A percentile compares a stretch with the other conserved stretches of the same genome.
Evolutionary conservation across 2,113 vertebrate genomes (phyloP).

Genomic region (Anser cygnoides): DNA sequence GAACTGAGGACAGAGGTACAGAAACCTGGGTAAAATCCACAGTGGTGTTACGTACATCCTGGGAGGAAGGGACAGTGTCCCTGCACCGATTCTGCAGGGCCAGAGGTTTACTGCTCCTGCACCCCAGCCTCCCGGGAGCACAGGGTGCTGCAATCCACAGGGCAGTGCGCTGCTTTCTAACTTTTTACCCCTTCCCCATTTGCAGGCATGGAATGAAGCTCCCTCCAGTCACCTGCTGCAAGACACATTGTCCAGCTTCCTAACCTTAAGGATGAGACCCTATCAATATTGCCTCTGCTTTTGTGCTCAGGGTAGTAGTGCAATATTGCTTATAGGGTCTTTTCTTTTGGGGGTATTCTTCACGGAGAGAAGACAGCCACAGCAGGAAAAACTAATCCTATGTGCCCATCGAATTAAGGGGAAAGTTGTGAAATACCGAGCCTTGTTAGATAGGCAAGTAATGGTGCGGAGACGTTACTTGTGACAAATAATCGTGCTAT

Average conservation of each 20-base stretch:
- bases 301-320: constrained; percentile 89
- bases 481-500: constrained; percentile 38
- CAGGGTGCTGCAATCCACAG: background rate
- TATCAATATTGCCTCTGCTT: constrained; percentile 97
- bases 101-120: background rate
- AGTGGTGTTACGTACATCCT: background rate
- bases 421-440: constrained; percentile 30
- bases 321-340: constrained; percentile 99
- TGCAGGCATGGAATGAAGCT: constrained; percentile 72
- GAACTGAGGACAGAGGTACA: background rate
- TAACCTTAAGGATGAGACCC: constrained; percentile 86
- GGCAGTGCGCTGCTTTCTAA: constrained; percentile 61
- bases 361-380: constrained; percentile 51
- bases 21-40: background rate
- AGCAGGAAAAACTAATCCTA: constrained; percentile 42
- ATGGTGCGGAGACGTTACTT: constrained; percentile 19
- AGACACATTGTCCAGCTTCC: constrained; percentile 62
- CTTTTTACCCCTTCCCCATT: constrained; percentile 68
- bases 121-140: background rate
- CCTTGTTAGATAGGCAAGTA: constrained; percentile 33
- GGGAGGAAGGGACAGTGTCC: background rate
- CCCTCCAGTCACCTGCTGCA: constrained; percentile 51
- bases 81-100: background rate
- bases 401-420: constrained; percentile 18
- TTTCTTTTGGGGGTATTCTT: constrained; percentile 80